Base-by-base conservation (phyloP, 2,888 invertebrate species). In the Blastobasis adustella region DNA sequence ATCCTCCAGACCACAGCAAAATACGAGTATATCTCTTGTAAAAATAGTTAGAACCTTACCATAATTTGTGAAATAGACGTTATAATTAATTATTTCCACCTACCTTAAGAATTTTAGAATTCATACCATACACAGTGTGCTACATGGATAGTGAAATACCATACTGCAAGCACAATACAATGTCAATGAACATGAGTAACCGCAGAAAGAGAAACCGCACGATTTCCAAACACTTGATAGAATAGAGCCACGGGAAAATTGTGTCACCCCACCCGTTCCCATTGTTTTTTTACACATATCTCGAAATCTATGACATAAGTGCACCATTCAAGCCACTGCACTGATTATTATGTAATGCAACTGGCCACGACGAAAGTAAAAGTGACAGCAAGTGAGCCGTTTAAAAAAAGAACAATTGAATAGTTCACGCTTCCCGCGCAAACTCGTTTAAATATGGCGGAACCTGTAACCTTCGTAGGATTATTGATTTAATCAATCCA, bases 321-420 rank as follows among this genome's bases (percentile, higher is more conserved):
- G 53, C 62, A 58, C 62, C 69, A 71, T 76, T 69, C 64, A 71
- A 65, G 67, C 61, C 65, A 64, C 62, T 72, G 73, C 68, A 72
- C 66, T 67, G 65, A 70, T 72, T 67, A 70, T 81, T 75, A 77
- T 63, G 61, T 77, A 76, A 84, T 62, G 65, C 63, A 70, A 75
- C 73, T 69, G 73, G 73, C 71, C 71, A 72, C 68, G 63, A 72
- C 63, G 78, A 82, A 84, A 84, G 85, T 84, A 82, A 83, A 73
- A 81, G 79, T 66, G 65, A 63, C 62, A 67, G 61, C 59, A 73
- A 75, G 60, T 73, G 66, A 66, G 76, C 68, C 82, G 79, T 76
- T 66, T 57, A 54, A 71, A 67, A 67, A 66, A 67, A 63, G 59
- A 59, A 23, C 23, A 23, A 3, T 23, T 23, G 23, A 23, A 23